Evolutionary conservation across 1,140 invertebrate species (phyloP), one percentile per base, ranked within the genome.

Genomic region (Coenobita brevimanus): DNA sequence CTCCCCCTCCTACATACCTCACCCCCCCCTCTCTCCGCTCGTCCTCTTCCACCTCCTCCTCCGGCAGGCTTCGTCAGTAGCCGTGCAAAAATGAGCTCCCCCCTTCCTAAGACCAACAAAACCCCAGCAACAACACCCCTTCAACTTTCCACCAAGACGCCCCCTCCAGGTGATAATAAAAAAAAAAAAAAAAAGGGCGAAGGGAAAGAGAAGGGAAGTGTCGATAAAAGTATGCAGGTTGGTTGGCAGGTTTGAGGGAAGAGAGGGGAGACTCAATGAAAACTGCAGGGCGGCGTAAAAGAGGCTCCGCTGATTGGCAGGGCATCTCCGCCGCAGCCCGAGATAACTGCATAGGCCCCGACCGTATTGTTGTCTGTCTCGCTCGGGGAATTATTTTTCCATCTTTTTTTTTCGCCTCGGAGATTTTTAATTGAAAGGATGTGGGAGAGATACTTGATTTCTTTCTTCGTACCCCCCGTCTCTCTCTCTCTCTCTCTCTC

Each of bases 141-240:
- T 87, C 84, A 87, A 87, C 84, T 87, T 87, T 67, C 76, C 84
- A 87, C 75, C 84, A 79, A 87, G 76, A 80, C 75, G 62, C 38
- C 84, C 84, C 84, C 84, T 87, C 24, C 84, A 78, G 84, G 84
- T 87, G 84, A 81, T 79, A 80, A 87, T 80, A 87, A 86, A 67
- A 24, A 67, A 67, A 67, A 67, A 69, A 36, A 54, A 87, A 76
- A 87, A 76, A 73, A 87, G 76, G 84, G 33, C 73, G 62, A 80
- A 62, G 76, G 62, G 84, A 87, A 87, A 87, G 84, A 87, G 84
- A 80, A 87, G 84, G 84, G 67, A 87, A 80, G 76, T 87, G 84
- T 87, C 84, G 84, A 87, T 87, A 87, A 87, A 87, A 87, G 76
- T 87, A 80, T 87, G 75, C 84, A 87, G 84, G 84, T 80, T 80